These are phyloP conservation scores for Harlomillsia oculata DNA, from an alignment of 1,140 invertebrate genomes.

Conservation along the genomic window DNA sequence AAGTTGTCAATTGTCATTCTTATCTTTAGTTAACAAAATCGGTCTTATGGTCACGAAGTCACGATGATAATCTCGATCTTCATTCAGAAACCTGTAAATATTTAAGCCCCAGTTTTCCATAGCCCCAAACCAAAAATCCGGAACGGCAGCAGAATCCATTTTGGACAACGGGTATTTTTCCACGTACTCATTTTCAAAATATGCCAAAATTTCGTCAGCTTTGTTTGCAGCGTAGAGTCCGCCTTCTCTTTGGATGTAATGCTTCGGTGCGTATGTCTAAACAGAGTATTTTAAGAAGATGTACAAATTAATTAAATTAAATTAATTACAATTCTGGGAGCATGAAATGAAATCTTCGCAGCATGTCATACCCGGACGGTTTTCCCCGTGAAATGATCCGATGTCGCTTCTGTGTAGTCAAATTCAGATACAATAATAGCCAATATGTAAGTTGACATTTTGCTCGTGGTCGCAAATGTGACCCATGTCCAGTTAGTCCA, in stretches of 20 bases:
- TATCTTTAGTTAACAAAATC: too few relatives aligned
- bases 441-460: conserved; percentile 47
- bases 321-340: too few relatives aligned
- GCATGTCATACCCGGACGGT: neutral
- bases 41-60: neutral
- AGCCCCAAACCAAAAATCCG: conserved; percentile 60
- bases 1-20: too few relatives aligned
- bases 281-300: neutral
- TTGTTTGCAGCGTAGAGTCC: conserved; percentile 3
- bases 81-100: conserved; percentile 8
- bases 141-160: conserved; percentile 54
- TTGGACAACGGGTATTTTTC: conserved; percentile 26
- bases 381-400: neutral
- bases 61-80: neutral
- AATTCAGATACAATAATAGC: neutral
- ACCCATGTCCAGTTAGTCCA: conserved; percentile 37
- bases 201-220: neutral
- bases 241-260: conserved; percentile 1
- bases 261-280: conserved; percentile 14
- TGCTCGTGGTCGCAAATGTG: conserved; percentile 41
- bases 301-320: neutral
- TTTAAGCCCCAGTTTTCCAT: conserved; percentile 48
- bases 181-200: conserved; percentile 8
- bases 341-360: neutral
- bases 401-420: neutral